Evolutionary conservation across 2,797 vertebrate species (phyloP).

Genomic region (Arrhamphus sclerolepis): DNA sequence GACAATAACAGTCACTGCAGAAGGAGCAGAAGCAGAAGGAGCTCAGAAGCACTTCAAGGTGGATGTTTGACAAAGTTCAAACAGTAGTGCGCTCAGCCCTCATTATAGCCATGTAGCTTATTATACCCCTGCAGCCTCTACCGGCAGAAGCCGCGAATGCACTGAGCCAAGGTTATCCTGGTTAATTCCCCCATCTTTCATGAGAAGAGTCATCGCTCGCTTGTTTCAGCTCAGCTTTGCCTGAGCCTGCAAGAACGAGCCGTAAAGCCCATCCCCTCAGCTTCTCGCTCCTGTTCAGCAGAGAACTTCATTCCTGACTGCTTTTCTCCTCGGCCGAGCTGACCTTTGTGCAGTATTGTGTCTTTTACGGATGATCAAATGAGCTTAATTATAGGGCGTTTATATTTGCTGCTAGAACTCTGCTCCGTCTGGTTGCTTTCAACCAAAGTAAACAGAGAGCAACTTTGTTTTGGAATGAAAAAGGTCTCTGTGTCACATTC

Average conservation of each 20-base stretch:
- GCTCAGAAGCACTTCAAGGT: conserved; percentile 35
- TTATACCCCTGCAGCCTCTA: conserved; percentile 68
- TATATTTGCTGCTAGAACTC: conserved; percentile 23
- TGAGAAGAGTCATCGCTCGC: conserved; percentile 68
- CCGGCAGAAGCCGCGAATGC: conserved; percentile 59
- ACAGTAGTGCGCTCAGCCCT: conserved; percentile 58
- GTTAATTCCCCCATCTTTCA: conserved; percentile 74
- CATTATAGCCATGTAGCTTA: conserved; percentile 68
- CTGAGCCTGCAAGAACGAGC: conserved; percentile 54
- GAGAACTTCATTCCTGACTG: conserved; percentile 46
- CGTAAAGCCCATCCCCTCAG: conserved; percentile 38
- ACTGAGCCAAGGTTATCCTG: conserved; percentile 75
- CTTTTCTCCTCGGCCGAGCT: conserved; percentile 45
- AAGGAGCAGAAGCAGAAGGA: conserved; percentile 5
- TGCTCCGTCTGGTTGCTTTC: conserved; percentile 9
- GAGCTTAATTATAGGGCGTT: conserved; percentile 45
- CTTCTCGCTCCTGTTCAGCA: conserved; percentile 39
- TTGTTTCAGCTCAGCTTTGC: conserved; percentile 60
- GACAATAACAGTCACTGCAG: conserved; percentile 2
- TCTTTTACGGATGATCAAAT: conserved; percentile 35
- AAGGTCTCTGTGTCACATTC: conserved; percentile 19
- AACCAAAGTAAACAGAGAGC: conserved; percentile 31
- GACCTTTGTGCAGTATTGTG: conserved; percentile 24
- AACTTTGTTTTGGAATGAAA: no score
- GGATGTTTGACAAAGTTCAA: conserved; percentile 45